Evolutionary conservation across 2,888 invertebrate genomes (phyloP), one percentile per base, ranked within the genome.

Genomic region (Proisotoma minuta): DNA sequence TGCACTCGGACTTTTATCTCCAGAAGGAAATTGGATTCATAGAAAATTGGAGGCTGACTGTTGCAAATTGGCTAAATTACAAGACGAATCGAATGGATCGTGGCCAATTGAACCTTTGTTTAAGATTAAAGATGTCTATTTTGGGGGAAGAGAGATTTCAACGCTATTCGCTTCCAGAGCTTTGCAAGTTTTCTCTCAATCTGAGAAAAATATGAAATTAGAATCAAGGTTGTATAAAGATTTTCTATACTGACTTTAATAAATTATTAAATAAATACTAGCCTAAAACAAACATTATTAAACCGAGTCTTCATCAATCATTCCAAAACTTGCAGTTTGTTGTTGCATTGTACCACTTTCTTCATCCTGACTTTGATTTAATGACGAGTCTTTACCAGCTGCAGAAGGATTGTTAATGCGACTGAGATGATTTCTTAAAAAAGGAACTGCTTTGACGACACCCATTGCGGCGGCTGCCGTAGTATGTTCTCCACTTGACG

Each of bases 261-360:
- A 24, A 20, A 4, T 23, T 15, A 24, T 26, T 27, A 27, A 29
- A 28, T 20, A 27, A 52, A 24, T 27, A 52, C 34, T 52, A 24
- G 53, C 23, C n/a, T n/a, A n/a, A n/a, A n/a, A n/a, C n/a, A n/a
- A n/a, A n/a, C n/a, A 43, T 12, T 29, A 26, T 57, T 56, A 68
- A 23, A 68, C 68, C 12, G 68, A 65, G 52, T 68, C 68, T 56
- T 68, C 68, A 56, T 68, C 68, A 54, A 68, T 68, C n/a, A 56
- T 63, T 26, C 59, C 52, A 56, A 62, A 60, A 40, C 56, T 27
- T 26, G 28, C 2, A 48, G 50, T 29, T 34, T 57, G 50, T 23
- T n/a, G n/a, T n/a, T n/a, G n/a, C n/a, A n/a, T n/a, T 4, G 40
- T 24, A 18, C 23, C 26, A 20, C 12, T 52, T 20, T 26, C 18